A percentile compares a stretch with the other conserved stretches of the same genome.
phyloP scores from a whole-genome alignment of 1,140 invertebrate species.

The Neodiprion virginianus region DNA sequence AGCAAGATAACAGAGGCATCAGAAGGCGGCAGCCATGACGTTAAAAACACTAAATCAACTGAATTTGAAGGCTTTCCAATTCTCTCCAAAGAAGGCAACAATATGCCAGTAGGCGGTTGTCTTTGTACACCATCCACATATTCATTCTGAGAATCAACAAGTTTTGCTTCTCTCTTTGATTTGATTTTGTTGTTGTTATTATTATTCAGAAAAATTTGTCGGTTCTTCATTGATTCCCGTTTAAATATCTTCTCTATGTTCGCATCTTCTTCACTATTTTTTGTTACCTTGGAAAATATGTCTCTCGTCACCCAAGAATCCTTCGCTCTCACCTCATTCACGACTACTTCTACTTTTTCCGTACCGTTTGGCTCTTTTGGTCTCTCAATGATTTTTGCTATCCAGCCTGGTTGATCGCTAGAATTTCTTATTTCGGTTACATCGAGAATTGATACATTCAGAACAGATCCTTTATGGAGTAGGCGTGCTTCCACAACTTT shows the following conservation, averaged over 20 bases:
- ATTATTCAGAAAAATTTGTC: not conserved
- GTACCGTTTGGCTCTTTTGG: not conserved
- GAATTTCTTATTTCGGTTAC: not conserved
- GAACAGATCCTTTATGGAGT: not conserved
- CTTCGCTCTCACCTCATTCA: not conserved
- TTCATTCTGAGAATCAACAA: constrained; percentile 32
- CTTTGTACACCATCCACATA: constrained; percentile 54
- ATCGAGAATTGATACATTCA: not conserved
- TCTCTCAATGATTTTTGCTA: constrained; percentile 23
- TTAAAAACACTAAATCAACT: constrained; percentile 65
- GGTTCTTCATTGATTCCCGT: constrained; percentile 29
- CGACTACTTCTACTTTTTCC: not conserved
- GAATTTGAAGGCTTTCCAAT: constrained; percentile 38
- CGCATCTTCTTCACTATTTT: constrained; percentile 26
- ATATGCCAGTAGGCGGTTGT: constrained; percentile 52
- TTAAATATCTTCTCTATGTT: constrained; percentile 36
- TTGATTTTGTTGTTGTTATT: constrained; percentile 12
- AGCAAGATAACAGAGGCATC: constrained; percentile 53
- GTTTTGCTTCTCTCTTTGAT: constrained; percentile 20
- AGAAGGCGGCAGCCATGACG: constrained; percentile 63
- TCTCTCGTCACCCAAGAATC: not conserved
- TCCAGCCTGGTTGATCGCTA: not conserved
- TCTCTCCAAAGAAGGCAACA: constrained; percentile 49
- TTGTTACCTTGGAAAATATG: constrained; percentile 5
- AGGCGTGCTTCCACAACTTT: not conserved